Evolutionary conservation across 2,888 invertebrate genomes (phyloP).

Genomic region (Spisula subtruncata): DNA sequence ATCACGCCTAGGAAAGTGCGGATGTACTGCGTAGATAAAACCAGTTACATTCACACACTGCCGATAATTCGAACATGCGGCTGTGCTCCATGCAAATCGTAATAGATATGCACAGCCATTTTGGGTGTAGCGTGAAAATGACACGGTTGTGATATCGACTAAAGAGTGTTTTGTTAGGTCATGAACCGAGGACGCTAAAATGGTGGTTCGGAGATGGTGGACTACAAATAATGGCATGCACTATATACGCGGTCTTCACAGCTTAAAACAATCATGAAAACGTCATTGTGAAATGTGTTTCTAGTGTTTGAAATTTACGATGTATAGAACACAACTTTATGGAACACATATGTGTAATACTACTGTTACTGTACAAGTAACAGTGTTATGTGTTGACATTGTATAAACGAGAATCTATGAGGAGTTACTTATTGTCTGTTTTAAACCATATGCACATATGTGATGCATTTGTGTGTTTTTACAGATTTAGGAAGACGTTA

Average conservation of each 20-base stretch:
- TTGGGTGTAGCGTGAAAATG: not conserved
- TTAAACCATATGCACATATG: not conserved
- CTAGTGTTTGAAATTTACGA: not conserved
- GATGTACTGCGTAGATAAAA: constrained; percentile 95
- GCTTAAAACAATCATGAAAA: not conserved
- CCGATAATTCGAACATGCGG: constrained; percentile 99
- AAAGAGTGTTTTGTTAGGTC: not conserved
- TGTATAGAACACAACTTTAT: not conserved
- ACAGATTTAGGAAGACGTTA: not conserved
- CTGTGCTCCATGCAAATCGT: constrained; percentile 90
- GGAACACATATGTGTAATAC: not conserved
- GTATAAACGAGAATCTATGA: constrained; percentile 2
- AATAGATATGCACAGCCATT: not conserved
- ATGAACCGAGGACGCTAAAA: not conserved
- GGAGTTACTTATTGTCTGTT: not conserved
- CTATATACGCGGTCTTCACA: not conserved
- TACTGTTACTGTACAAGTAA: not conserved
- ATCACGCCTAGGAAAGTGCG: constrained; percentile 98
- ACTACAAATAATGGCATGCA: constrained; percentile 35
- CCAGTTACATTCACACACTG: constrained; percentile 97
- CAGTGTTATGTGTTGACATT: not conserved
- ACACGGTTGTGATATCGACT: constrained; percentile 39
- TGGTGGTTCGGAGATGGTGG: constrained; percentile 22
- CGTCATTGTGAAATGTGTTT: not conserved
- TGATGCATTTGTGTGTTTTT: not conserved